Percentiles rank a stretch among this genome's conserved stretches.
These are phyloP conservation scores for Cassiopea xamachana DNA, from an alignment of 30 jellyfish, hydroid and myxozoan genomes.

Conservation along the genomic window DNA sequence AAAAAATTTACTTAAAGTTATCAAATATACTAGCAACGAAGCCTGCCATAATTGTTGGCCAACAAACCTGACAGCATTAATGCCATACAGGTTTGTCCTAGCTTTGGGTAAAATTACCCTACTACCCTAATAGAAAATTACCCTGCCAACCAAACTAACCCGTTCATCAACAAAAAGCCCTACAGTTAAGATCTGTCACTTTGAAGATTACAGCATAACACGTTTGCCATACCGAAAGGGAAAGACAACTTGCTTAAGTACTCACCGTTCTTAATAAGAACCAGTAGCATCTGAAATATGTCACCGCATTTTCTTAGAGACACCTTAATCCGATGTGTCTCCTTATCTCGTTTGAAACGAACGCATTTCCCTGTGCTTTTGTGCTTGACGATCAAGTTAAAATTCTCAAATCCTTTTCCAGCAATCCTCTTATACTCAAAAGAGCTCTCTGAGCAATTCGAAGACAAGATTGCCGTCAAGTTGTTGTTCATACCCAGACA, in stretches of 20 bases:
- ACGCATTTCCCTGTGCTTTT: conserved; percentile 78
- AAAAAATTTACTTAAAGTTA: too few relatives aligned
- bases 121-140: too few relatives aligned
- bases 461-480: conserved; percentile 28
- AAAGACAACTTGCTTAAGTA: neutral
- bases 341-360: conserved; percentile 40
- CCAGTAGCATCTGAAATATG: conserved; percentile 73
- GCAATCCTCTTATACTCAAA: conserved; percentile 61
- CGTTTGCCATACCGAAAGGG: too few relatives aligned
- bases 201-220: too few relatives aligned
- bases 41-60: too few relatives aligned
- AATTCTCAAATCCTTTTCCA: conserved; percentile 42
- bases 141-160: too few relatives aligned
- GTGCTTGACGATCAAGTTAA: conserved; percentile 71
- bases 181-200: too few relatives aligned
- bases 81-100: too few relatives aligned
- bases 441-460: conserved; percentile 17
- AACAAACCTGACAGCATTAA: too few relatives aligned
- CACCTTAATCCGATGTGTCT: conserved; percentile 32
- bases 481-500: conserved; percentile 52
- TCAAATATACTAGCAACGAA: too few relatives aligned
- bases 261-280: conserved; percentile 45
- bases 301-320: conserved; percentile 73
- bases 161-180: too few relatives aligned
- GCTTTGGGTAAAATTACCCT: too few relatives aligned